Percentiles rank a stretch among this genome's conserved stretches.
Evolutionary conservation across 1,140 invertebrate genomes (phyloP).

Genomic region (Diprion similis): DNA sequence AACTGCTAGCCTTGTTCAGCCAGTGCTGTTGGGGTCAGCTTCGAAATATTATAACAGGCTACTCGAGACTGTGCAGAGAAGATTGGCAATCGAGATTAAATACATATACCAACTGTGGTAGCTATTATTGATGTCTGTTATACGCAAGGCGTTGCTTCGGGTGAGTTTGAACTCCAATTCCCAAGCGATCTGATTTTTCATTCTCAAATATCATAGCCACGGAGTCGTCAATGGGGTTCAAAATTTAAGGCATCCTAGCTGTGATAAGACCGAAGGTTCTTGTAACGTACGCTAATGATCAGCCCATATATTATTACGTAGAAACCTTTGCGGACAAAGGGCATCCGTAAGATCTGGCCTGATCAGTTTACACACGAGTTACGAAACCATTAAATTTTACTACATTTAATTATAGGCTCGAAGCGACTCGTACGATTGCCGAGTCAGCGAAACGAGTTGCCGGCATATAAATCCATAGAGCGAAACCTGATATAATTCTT

Average conservation of each 20-base stretch:
- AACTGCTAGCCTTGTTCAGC: conserved; percentile 42
- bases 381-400: conserved; percentile 47
- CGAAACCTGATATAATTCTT: neutral
- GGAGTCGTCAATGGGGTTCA: too few relatives aligned
- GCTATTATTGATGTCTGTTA: too few relatives aligned
- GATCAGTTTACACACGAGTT: conserved; percentile 35
- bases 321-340: too few relatives aligned
- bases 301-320: too few relatives aligned
- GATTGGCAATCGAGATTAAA: neutral
- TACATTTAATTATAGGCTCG: conserved; percentile 47
- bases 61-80: neutral
- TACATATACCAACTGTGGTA: neutral
- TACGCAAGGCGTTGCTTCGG: too few relatives aligned
- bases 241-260: too few relatives aligned
- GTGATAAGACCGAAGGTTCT: too few relatives aligned
- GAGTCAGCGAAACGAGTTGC: conserved; percentile 3
- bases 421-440: neutral
- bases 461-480: neutral
- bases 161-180: too few relatives aligned
- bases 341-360: conserved; percentile 19
- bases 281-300: too few relatives aligned
- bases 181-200: too few relatives aligned
- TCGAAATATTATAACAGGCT: conserved; percentile 34
- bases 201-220: too few relatives aligned
- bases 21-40: conserved; percentile 33